Percentiles rank a stretch among this genome's conserved stretches.
Evolutionary conservation across 2,888 invertebrate genomes (phyloP).

Genomic region (Dinocampus coccinellae): DNA sequence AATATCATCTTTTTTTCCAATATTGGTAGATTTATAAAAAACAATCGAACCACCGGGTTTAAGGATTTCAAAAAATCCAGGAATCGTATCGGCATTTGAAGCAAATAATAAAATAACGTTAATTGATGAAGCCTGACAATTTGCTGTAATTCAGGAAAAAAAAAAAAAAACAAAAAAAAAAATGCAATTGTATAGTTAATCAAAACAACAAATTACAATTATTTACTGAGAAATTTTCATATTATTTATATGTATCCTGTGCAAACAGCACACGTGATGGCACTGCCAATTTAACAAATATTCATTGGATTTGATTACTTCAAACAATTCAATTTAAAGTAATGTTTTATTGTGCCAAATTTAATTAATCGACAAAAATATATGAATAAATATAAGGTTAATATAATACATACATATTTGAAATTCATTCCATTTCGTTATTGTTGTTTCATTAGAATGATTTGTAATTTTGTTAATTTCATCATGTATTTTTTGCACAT

Average conservation of each 20-base stretch:
- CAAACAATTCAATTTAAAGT: neutral
- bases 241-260: no score
- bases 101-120: conserved; percentile 73
- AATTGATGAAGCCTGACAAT: conserved; percentile 73
- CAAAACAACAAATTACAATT: no score
- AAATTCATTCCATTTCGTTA: conserved; percentile 36
- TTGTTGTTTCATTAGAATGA: conserved; percentile 29
- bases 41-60: conserved; percentile 76
- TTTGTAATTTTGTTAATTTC: conserved; percentile 40
- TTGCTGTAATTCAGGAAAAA: conserved; percentile 69
- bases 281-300: no score
- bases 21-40: conserved; percentile 69
- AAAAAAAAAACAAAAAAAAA: neutral
- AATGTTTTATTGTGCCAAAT: no score
- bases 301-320: no score
- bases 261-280: no score
- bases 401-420: conserved; percentile 37
- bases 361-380: neutral
- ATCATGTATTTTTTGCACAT: conserved; percentile 32
- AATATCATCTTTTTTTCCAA: conserved; percentile 43
- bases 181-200: neutral
- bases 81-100: conserved; percentile 70
- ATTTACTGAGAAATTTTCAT: no score
- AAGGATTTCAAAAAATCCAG: conserved; percentile 74
- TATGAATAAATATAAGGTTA: neutral